Evolutionary conservation across 2,888 invertebrate species (phyloP).

Genomic region (Cephus nigrinus): DNA sequence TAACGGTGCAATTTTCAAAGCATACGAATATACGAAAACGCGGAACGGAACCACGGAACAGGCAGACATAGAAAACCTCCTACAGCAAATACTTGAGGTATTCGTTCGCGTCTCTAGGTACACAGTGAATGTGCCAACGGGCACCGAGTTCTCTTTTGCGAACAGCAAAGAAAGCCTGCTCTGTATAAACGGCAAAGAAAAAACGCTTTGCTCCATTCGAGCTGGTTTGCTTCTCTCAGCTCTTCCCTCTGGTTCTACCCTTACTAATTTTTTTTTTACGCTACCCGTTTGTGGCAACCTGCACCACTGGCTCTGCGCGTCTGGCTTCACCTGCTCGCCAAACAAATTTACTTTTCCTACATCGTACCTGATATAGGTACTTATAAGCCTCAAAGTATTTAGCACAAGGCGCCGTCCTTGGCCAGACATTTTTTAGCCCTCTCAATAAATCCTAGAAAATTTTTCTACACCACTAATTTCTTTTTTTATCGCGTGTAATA

Average conservation of each 20-base stretch:
- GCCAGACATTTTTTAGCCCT: neutral
- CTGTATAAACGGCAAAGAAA: slow-evolving; percentile 20
- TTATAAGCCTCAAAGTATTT: neutral
- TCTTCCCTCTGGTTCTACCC: neutral
- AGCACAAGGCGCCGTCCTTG: neutral
- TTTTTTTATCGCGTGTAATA: neutral
- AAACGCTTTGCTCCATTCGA: slow-evolving; percentile 8
- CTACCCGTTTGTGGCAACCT: neutral
- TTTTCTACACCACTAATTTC: neutral
- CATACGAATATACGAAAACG: slow-evolving; percentile 6
- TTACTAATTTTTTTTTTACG: neutral
- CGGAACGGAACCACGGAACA: slow-evolving; percentile 15
- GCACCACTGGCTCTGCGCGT: neutral
- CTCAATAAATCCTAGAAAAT: neutral
- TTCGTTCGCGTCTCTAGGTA: neutral
- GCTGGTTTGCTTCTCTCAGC: slow-evolving; percentile 27
- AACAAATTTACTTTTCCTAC: slow-evolving; percentile 13
- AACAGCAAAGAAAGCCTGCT: slow-evolving; percentile 25
- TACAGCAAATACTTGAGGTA: slow-evolving; percentile 25
- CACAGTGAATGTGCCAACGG: neutral
- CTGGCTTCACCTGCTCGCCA: slow-evolving; percentile 6
- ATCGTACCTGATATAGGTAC: neutral
- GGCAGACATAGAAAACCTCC: slow-evolving; percentile 15
- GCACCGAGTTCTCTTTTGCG: slow-evolving; percentile 15
- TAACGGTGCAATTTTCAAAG: slow-evolving; percentile 34